Evolutionary conservation across 35 echinoderm and acorn worm species (phyloP).

Genomic region (Acanthaster planci): DNA sequence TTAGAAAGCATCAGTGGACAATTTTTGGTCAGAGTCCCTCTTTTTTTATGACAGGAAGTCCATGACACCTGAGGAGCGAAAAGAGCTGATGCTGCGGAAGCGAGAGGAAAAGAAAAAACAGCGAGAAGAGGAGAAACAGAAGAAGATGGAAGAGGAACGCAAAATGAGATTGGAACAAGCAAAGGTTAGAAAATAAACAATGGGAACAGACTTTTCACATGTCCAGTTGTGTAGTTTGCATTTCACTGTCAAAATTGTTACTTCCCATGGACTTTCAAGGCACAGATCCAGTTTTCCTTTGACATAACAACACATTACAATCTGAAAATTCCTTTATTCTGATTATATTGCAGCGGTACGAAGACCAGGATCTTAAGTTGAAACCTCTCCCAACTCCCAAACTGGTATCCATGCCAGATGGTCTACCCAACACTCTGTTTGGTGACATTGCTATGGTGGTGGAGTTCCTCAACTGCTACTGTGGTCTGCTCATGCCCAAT

Average conservation of each 20-base stretch:
- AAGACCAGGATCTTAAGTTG: slow-evolving; percentile 81
- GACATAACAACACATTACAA: not conserved
- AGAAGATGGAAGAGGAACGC: slow-evolving; percentile 62
- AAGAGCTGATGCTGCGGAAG: slow-evolving; percentile 58
- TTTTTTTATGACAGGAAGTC: slow-evolving; percentile 55
- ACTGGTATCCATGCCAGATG: slow-evolving; percentile 82
- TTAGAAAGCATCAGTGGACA: too few species aligned
- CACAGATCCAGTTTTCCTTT: not conserved
- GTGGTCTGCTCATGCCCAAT: slow-evolving; percentile 91
- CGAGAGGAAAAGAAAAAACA: slow-evolving; percentile 76
- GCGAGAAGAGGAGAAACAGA: slow-evolving; percentile 47
- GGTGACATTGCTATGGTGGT: slow-evolving; percentile 93
- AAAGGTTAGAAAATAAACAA: slow-evolving; percentile 50
- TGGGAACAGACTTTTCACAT: not conserved
- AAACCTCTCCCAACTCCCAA: slow-evolving; percentile 76
- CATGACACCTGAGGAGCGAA: slow-evolving; percentile 78
- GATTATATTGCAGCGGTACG: slow-evolving; percentile 66
- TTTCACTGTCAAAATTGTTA: not conserved
- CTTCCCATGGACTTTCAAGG: not conserved
- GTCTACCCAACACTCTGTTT: slow-evolving; percentile 92
- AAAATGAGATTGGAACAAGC: slow-evolving; percentile 63
- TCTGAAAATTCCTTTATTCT: not conserved
- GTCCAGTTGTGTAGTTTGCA: not conserved
- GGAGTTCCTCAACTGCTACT: slow-evolving; percentile 88
- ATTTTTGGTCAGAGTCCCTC: not conserved